Evolutionary conservation across 2,797 vertebrate species (phyloP).

Genomic region (Acipenser transmontanus): DNA sequence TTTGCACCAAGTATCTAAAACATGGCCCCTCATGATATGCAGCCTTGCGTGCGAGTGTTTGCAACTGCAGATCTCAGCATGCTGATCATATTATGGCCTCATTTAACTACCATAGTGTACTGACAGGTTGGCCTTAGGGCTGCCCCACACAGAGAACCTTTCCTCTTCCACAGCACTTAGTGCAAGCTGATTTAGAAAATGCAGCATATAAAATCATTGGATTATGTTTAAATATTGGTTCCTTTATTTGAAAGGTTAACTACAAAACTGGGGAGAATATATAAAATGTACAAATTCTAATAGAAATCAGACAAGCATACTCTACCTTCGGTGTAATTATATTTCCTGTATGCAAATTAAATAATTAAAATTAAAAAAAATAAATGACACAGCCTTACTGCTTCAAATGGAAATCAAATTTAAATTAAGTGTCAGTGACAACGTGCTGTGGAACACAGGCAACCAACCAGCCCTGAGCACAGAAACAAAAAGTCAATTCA

Average conservation of each 20-base stretch:
- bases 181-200: conserved; percentile 14
- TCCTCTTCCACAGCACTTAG: conserved; percentile 32
- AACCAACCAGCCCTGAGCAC: too few relatives aligned
- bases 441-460: too few relatives aligned
- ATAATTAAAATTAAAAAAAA: too few relatives aligned
- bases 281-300: not conserved
- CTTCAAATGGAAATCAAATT: too few relatives aligned
- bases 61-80: conserved; percentile 38
- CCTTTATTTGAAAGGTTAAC: too few relatives aligned
- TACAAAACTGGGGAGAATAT: too few relatives aligned
- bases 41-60: conserved; percentile 38
- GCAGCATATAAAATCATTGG: conserved; percentile 15
- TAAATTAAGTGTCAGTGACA: too few relatives aligned
- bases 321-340: not conserved
- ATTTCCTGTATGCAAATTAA: too few relatives aligned
- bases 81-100: conserved; percentile 49
- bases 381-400: too few relatives aligned
- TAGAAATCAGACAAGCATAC: not conserved
- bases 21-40: conserved; percentile 24
- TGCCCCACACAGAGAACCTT: conserved; percentile 53
- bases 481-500: too few relatives aligned
- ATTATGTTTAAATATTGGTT: conserved; percentile 28
- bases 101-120: conserved; percentile 45
- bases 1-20: not conserved
- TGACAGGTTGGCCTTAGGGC: conserved; percentile 49